Evolutionary conservation across 1,140 invertebrate species (phyloP).

Genomic region (Drosophila melanogaster): Release_6_plus_ISO1_MT NT_037436.4:7469001-7469500

Average conservation of each 20-base stretch:
- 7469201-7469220: constrained; percentile 14
- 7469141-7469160: constrained; percentile 81
- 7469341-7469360: not conserved
- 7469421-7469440: not conserved
- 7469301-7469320: not conserved
- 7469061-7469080: constrained; percentile 71
- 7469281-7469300: constrained; percentile 59
- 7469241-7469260: constrained; percentile 42
- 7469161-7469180: constrained; percentile 32
- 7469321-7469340: constrained; percentile 27
- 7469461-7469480: no score
- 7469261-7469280: constrained; percentile 78
- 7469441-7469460: no score
- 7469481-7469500: constrained; percentile 30
- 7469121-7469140: constrained; percentile 72
- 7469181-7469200: not conserved
- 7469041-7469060: constrained; percentile 20
- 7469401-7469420: not conserved
- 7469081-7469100: constrained; percentile 81
- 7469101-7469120: constrained; percentile 61
- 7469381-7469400: not conserved
- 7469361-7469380: not conserved
- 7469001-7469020: constrained; percentile 47
- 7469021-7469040: constrained; percentile 46
- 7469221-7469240: constrained; percentile 19